Evolutionary conservation across 2,113 vertebrate species (phyloP).

Genomic region (Crotalus tigris): DNA sequence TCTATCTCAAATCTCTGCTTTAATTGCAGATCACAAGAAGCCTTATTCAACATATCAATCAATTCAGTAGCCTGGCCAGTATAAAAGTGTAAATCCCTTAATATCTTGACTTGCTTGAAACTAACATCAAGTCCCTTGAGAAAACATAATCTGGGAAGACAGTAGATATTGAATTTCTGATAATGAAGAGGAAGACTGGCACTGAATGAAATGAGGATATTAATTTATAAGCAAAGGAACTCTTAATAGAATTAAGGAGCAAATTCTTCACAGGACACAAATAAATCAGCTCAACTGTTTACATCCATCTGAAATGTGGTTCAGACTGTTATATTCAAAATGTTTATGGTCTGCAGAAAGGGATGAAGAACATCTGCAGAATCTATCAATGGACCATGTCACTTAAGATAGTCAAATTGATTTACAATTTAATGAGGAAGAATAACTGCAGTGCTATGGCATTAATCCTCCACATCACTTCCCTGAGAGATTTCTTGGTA

Average conservation of each 20-base stretch:
- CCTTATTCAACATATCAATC: neutral
- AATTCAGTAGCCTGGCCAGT: slow-evolving; percentile 22
- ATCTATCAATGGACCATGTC: slow-evolving; percentile 18
- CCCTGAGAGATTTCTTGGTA: slow-evolving; percentile 57
- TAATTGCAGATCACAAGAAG: neutral
- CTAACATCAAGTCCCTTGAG: slow-evolving; percentile 50
- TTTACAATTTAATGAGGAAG: slow-evolving; percentile 46
- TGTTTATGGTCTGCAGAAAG: neutral
- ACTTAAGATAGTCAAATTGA: slow-evolving; percentile 37
- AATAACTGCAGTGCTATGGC: slow-evolving; percentile 27
- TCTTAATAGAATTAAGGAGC: slow-evolving; percentile 59
- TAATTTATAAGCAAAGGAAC: slow-evolving; percentile 49
- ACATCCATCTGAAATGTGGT: slow-evolving; percentile 21
- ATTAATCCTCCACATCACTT: slow-evolving; percentile 42
- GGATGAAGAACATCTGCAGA: slow-evolving; percentile 19
- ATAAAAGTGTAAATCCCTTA: slow-evolving; percentile 13
- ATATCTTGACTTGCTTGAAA: slow-evolving; percentile 49
- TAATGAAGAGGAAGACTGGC: slow-evolving; percentile 41
- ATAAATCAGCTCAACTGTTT: slow-evolving; percentile 34
- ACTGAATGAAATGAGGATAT: slow-evolving; percentile 56
- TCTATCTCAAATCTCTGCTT: neutral
- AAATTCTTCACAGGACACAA: slow-evolving; percentile 39
- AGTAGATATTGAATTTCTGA: slow-evolving; percentile 44
- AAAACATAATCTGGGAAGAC: slow-evolving; percentile 36
- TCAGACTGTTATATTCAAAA: slow-evolving; percentile 17